Conservation (phyloP, 2,113 vertebrate genomes). For the Rhizomys pruinosus region DNA sequence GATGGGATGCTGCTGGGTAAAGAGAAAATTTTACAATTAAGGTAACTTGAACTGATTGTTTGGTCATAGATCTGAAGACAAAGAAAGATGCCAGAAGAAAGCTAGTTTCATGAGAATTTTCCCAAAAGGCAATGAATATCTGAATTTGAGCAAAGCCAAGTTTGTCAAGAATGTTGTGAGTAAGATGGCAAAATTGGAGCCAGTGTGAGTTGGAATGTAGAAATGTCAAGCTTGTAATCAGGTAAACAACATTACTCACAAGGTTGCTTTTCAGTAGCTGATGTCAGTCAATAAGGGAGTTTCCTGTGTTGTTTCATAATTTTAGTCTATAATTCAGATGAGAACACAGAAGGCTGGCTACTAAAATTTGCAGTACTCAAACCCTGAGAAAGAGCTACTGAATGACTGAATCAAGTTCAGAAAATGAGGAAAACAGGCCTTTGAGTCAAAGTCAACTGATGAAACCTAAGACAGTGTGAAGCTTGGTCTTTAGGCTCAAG, state of each 20-base stretch:
- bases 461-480: constrained; percentile 15
- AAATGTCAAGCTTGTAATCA: constrained; percentile 31
- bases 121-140: neutral
- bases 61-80: constrained; percentile 19
- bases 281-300: neutral
- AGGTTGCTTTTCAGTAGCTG: constrained; percentile 25
- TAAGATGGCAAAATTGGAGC: constrained; percentile 13
- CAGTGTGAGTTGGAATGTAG: neutral
- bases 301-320: neutral
- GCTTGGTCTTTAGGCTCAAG: constrained; percentile 31
- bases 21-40: constrained; percentile 35
- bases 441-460: constrained; percentile 19
- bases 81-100: neutral
- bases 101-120: constrained; percentile 5
- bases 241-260: neutral
- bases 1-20: constrained; percentile 10
- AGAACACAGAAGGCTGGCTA: constrained; percentile 25
- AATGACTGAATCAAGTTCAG: constrained; percentile 31
- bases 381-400: neutral
- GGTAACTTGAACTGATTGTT: constrained; percentile 17
- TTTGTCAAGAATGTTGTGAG: constrained; percentile 14
- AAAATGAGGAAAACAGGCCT: neutral
- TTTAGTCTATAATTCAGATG: constrained; percentile 38
- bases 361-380: constrained; percentile 42
- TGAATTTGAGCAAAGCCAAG: constrained; percentile 22